A percentile compares a stretch with the other conserved stretches of the same genome.
phyloP scores from a whole-genome alignment of 2,113 vertebrate genomes.

The Cairina moschata region DNA sequence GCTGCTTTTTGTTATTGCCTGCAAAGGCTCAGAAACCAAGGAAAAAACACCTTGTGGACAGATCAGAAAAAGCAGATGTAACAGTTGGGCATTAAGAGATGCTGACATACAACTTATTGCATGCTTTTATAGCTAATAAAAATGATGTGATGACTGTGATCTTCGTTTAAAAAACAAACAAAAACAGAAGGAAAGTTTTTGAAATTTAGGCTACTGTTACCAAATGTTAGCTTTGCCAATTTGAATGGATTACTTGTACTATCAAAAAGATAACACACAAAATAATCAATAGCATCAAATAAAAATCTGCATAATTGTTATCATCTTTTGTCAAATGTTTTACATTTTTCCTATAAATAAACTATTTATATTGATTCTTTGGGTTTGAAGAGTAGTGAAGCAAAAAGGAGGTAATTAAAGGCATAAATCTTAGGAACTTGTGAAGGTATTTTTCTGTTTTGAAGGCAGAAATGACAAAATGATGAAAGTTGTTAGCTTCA shows the following conservation, averaged over 20 bases:
- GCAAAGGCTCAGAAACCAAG: not conserved
- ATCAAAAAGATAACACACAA: conserved; percentile 13
- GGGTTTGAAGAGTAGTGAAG: conserved; percentile 70
- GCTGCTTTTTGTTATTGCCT: not conserved
- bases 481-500: conserved; percentile 78
- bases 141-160: not conserved
- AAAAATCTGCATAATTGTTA: conserved; percentile 66
- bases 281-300: conserved; percentile 66
- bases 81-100: not conserved
- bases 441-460: conserved; percentile 79
- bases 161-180: not conserved
- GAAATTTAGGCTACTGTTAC: conserved; percentile 23
- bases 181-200: not conserved
- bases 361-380: conserved; percentile 77
- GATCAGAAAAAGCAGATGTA: not conserved
- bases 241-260: conserved; percentile 35
- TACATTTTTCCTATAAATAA: conserved; percentile 77
- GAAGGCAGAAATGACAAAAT: conserved; percentile 82
- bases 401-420: conserved; percentile 82
- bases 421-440: conserved; percentile 78
- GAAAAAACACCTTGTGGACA: not conserved
- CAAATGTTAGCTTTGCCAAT: conserved; percentile 30
- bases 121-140: not conserved
- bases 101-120: not conserved
- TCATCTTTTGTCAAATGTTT: conserved; percentile 66